Conservation (phyloP, 2,797 vertebrate genomes). For the Anguilla anguilla region DNA sequence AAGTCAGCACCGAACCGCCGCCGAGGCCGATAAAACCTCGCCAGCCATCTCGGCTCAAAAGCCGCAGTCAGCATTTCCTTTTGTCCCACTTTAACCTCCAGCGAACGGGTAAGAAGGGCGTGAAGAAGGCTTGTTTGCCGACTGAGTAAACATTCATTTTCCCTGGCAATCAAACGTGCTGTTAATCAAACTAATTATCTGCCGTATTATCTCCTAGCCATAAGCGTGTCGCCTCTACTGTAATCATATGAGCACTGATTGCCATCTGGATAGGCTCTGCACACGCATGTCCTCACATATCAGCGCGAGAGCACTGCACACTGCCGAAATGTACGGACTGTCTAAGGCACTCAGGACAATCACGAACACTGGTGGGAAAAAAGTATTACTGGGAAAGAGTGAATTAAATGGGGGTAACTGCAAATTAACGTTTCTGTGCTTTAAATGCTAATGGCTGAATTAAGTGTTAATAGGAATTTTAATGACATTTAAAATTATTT, state of each 20-base stretch:
- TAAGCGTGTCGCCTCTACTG: conserved; percentile 44
- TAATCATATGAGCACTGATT: conserved; percentile 45
- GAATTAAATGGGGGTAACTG: neutral
- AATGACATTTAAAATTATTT: neutral
- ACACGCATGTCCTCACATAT: conserved; percentile 35
- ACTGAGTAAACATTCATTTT: conserved; percentile 75
- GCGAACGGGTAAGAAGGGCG: conserved; percentile 28
- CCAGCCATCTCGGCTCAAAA: neutral
- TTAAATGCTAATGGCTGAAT: neutral
- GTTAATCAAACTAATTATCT: conserved; percentile 74
- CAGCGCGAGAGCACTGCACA: conserved; percentile 1
- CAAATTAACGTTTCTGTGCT: neutral
- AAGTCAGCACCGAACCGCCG: neutral
- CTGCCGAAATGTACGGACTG: neutral
- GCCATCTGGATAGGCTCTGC: conserved; percentile 64
- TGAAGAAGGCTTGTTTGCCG: conserved; percentile 60
- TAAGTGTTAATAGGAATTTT: neutral
- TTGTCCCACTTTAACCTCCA: conserved; percentile 37
- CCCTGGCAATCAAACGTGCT: conserved; percentile 68
- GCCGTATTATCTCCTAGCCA: conserved; percentile 56
- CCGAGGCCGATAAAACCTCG: conserved; percentile 10
- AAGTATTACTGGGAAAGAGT: neutral
- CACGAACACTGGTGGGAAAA: neutral
- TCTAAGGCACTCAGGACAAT: neutral
- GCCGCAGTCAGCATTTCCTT: conserved; percentile 64